Base-by-base conservation (phyloP, 2,888 invertebrate species). In the Yponomeuta plumbellus region DNA sequence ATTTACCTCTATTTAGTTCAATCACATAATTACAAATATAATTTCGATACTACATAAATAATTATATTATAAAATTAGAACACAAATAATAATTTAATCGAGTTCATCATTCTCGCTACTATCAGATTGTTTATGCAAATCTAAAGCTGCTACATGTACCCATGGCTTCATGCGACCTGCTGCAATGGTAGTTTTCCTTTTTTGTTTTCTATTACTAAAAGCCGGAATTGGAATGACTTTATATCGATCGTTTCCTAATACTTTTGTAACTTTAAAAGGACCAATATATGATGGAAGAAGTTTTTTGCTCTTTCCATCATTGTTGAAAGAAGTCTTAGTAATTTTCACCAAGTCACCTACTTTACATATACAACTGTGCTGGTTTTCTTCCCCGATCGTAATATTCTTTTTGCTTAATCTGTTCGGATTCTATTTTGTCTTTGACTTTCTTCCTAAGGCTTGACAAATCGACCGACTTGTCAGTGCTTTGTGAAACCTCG, bases 231-330 rank as follows among this genome's bases (percentile, higher is more conserved):
- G 22, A 3, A 66, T 39, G 13, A 69, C 20, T 26, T 65, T 67
- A 20, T 69, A 67, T 13, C 69, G 61, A 61, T 69, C 69, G 10
- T 69, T 59, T 20, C 69, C 69, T 17, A 69, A 61, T 11, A 66
- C 66, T 62, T 63, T 63, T 11, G 34, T 58, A 8, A 69, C 66
- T 5, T 67, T 56, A 34, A 66, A 67, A 17, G 69, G 69, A n/a
- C 69, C 69, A 39, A 66, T 57, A 57, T 63, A 66, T 17, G 69
- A 58, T 11, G 67, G 66, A 26, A 63, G 20, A n/a, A 69, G 67
- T n/a, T 64, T 67, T 22, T 57, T 67, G 59, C 64, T 67, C 64
- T 64, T 62, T 11, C 66, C 66, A 61, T 66, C 52, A 44, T 61
- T 66, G 11, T 61, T 21, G 58, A 61, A 59, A 44, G 44, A 5